Conservation (phyloP, 2,113 vertebrate species). For the Andinoacara biseriatus region DNA sequence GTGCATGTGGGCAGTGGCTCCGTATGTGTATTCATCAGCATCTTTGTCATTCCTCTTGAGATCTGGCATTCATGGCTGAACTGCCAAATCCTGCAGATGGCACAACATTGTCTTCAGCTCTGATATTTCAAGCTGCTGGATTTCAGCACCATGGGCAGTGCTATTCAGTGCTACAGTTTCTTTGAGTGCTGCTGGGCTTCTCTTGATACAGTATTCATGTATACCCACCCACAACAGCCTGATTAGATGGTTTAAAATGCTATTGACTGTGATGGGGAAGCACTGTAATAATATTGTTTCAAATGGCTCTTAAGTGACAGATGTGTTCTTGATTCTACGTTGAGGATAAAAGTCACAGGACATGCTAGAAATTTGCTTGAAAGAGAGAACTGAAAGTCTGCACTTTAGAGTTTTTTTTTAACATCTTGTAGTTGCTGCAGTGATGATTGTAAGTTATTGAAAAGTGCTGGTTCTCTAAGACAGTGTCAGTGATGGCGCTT, state of each 20-base stretch:
- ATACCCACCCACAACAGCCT: not conserved
- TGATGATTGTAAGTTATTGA: not conserved
- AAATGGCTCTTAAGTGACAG: not conserved
- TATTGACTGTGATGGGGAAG: not conserved
- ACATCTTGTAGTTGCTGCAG: not conserved
- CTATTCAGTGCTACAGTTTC: not conserved
- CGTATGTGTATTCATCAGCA: not conserved
- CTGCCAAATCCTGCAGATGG: not conserved
- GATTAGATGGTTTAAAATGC: not conserved
- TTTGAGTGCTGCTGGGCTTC: not conserved
- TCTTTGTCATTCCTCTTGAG: conserved; percentile 16
- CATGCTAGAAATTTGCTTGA: not conserved
- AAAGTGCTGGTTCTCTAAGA: not conserved
- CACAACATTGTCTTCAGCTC: not conserved
- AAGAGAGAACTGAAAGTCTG: not conserved
- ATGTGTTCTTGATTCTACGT: not conserved
- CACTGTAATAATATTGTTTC: not conserved
- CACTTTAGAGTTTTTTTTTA: not conserved
- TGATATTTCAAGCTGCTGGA: not conserved
- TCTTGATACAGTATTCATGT: not conserved
- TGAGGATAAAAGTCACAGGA: not conserved
- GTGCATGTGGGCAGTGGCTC: not conserved
- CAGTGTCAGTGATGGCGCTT: not conserved
- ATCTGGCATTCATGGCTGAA: not conserved
- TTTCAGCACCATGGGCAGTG: conserved; percentile 23